Evolutionary conservation across 1,140 invertebrate genomes (phyloP).

Genomic region (Drosophila nebulosa): DNA sequence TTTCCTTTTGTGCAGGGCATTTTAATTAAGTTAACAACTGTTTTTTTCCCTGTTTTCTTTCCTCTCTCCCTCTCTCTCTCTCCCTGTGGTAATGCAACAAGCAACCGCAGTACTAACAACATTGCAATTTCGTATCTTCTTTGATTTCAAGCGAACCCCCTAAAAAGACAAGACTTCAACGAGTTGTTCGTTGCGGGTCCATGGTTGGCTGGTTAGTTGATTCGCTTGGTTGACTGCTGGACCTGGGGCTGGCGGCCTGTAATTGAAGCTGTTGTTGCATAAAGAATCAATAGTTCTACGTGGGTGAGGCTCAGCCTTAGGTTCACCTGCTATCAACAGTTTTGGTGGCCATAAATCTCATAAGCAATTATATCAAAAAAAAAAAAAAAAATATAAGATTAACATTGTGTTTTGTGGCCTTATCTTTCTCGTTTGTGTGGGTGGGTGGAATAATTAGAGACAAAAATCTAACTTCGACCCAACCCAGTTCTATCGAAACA

Average conservation of each 20-base stretch:
- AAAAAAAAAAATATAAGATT: constrained; percentile 12
- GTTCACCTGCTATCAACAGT: constrained; percentile 40
- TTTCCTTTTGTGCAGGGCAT: constrained; percentile 39
- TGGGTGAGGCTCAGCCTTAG: not conserved
- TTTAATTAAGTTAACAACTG: constrained; percentile 74
- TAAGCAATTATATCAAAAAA: constrained; percentile 46
- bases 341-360: constrained; percentile 13
- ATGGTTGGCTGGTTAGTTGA: constrained; percentile 22
- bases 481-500: not conserved
- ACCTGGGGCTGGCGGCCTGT: not conserved
- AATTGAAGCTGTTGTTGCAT: constrained; percentile 12
- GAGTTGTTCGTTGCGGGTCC: constrained; percentile 4
- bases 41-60: constrained; percentile 3
- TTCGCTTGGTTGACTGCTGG: constrained; percentile 14
- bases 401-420: constrained; percentile 4
- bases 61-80: too few relatives aligned
- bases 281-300: constrained; percentile 41
- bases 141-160: constrained; percentile 26
- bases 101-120: constrained; percentile 22
- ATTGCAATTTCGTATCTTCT: constrained; percentile 50
- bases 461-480: not conserved
- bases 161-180: not conserved
- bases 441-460: not conserved
- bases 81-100: constrained; percentile 25
- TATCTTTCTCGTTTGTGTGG: not conserved